Evolutionary conservation across 2,797 vertebrate species (phyloP), one percentile per base, ranked within the genome.

Genomic region (Melanogrammus aeglefinus): DNA sequence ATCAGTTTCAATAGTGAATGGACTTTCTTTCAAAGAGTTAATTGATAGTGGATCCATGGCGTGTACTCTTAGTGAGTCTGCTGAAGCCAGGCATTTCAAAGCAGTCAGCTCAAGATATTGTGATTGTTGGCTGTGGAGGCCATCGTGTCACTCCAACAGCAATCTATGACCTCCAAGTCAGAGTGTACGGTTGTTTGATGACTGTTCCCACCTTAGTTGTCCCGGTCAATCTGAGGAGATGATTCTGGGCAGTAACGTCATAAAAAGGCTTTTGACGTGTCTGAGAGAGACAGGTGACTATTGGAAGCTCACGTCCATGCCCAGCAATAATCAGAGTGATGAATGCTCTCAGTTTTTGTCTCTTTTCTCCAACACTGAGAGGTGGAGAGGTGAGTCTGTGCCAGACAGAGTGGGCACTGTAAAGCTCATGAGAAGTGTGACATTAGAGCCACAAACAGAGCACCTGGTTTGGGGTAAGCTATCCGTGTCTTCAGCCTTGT

Each of bases 381-480:
- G 75, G 31, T 81, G 80, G 74, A 76, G 72, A 81, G 77, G 79
- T 18, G 73, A 81, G 31, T 76, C 27, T 31, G 27, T 78, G 14
- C 77, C 77, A 38, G 51, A 57, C 3, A 83, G 16, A 66, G 31
- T 81, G 70, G 86, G 0, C 83, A 39, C 0, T 82, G n/a, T 13
- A 86, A 89, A 41, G 7, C 77, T n/a, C 83, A 84, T 1, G 18
- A 82, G 12, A 77, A 76, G 77, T 79, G n/a, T n/a, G 6, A 35
- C 69, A 7, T 39, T 39, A 35, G 35, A 74, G 73, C 29, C 6
- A 29, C 38, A 38, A 38, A 74, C 6, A 12, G n/a, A 74, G 73
- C 36, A 31, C 3, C n/a, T 77, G 27, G n/a, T 76, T 38, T 76
- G 9, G 80, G n/a, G 75, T 24, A 81, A 79, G 73, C 73, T 80